Base-by-base conservation (phyloP, 2,888 invertebrate species). In the Agrochola lychnidis region DNA sequence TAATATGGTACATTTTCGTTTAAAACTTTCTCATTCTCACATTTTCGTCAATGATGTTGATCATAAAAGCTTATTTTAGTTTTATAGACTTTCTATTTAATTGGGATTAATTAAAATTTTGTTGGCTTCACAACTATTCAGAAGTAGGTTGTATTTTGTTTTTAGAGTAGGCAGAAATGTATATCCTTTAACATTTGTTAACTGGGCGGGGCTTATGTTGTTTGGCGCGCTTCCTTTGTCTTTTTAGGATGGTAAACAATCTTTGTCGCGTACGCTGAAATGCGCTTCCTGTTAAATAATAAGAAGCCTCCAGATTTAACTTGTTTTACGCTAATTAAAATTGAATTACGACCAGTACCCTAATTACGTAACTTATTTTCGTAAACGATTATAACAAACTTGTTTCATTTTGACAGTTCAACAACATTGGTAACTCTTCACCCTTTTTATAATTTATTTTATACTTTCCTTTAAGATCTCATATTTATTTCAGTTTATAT, bases 221-320 rank as follows among this genome's bases (percentile, higher is more conserved):
- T 64, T 77, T 83, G 30, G 57, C 72, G 73, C 40, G 76, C 30
- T 70, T 80, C 84, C 84, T 84, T 84, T 84, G 87, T 84, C 66
- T 71, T 42, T 70, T 53, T 64, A 67, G 71, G 53, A 61, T 61
- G 73, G 73, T 59, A 76, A 79, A 64, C 61, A 77, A 66, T 78
- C 53, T 53, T 64, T 48, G 59, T 77, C 56, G 40, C 48, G 40
- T 83, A 3, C 64, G 42, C 53, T 70, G 64, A 61, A 69, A 78
- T 67, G 42, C 22, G 78, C 30, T 77, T 82, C 48, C 69, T 70
- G 69, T 59, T n/a, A 56, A 69, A 59, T 67, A 79, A 57, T 75
- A 67, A 56, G 56, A 56, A 9, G 40, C 5, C 19, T 62, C 42
- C 51, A 25, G 36, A 67, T 62, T 68, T 57, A 51, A 75, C 73